A percentile compares a stretch with the other conserved stretches of the same genome.
phyloP scores from a whole-genome alignment of 2,888 invertebrate species.

The Aleiodes testaceus region DNA sequence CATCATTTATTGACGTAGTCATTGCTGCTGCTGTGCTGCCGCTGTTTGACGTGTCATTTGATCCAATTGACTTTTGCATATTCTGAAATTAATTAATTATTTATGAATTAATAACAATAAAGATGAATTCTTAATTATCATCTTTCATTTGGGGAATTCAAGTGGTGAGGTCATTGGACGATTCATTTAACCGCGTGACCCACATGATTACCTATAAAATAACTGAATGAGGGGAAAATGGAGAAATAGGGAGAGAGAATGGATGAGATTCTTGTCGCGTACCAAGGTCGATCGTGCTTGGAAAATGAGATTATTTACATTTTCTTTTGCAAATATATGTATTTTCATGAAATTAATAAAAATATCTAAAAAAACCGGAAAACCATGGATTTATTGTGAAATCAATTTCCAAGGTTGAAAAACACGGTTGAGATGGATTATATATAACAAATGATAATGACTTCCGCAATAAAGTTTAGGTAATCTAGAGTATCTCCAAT shows the following conservation, averaged over 20 bases:
- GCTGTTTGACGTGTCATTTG: slow-evolving; percentile 65
- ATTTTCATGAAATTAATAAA: not conserved
- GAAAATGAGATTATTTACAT: slow-evolving; percentile 51
- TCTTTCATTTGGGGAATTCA: not conserved
- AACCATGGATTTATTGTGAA: no score
- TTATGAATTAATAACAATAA: not conserved
- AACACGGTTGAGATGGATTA: no score
- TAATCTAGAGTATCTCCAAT: not conserved
- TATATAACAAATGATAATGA: no score
- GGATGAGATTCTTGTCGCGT: slow-evolving; percentile 56
- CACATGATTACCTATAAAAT: slow-evolving; percentile 45
- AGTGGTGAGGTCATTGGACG: slow-evolving; percentile 41
- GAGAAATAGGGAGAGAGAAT: slow-evolving; percentile 38
- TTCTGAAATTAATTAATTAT: slow-evolving; percentile 57
- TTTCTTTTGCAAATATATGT: slow-evolving; percentile 23
- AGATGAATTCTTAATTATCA: no score
- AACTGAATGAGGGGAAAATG: slow-evolving; percentile 29
- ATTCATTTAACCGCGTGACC: slow-evolving; percentile 53
- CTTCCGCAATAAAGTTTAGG: not conserved
- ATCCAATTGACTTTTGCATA: slow-evolving; percentile 65
- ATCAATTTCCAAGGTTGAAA: no score
- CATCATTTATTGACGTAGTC: slow-evolving; percentile 50
- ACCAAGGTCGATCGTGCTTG: slow-evolving; percentile 60
- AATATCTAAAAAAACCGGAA: no score
- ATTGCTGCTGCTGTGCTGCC: slow-evolving; percentile 55